Percentiles rank a stretch among this genome's conserved stretches.
Evolutionary conservation across 2,888 invertebrate species (phyloP).

Genomic region (Xestia ashworthii): DNA sequence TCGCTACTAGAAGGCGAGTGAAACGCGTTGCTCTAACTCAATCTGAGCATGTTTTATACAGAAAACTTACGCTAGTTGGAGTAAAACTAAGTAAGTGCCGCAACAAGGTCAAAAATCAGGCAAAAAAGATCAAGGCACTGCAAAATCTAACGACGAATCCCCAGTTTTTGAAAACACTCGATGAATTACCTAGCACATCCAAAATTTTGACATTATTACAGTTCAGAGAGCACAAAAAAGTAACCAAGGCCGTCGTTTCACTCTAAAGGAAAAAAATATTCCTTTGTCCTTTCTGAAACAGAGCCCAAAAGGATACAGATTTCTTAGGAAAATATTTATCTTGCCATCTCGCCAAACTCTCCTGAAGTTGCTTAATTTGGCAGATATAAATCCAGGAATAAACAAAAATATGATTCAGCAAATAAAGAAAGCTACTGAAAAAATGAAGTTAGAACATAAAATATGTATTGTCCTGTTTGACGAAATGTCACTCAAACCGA

Average conservation of each 20-base stretch:
- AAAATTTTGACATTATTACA: too few relatives aligned
- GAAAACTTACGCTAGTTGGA: constrained; percentile 14
- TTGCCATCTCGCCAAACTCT: constrained; percentile 4
- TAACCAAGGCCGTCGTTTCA: too few relatives aligned
- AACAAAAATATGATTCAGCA: constrained; percentile 19
- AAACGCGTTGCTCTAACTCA: constrained; percentile 8
- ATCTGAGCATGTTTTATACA: constrained; percentile 17
- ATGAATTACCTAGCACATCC: too few relatives aligned
- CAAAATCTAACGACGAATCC: background rate
- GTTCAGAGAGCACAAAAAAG: too few relatives aligned
- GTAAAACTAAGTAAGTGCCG: constrained; percentile 25
- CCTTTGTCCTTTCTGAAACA: too few relatives aligned
- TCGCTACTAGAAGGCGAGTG: background rate
- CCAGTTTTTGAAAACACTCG: background rate
- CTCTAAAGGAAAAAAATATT: too few relatives aligned
- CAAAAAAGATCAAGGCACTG: background rate
- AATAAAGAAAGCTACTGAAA: background rate
- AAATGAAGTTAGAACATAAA: constrained; percentile 4
- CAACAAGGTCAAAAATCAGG: constrained; percentile 25
- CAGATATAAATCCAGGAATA: constrained; percentile 21
- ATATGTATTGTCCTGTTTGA: constrained; percentile 8
- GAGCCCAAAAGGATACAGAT: too few relatives aligned
- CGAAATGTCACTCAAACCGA: constrained; percentile 16
- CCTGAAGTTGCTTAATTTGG: constrained; percentile 11
- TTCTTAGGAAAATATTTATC: too few relatives aligned